These are phyloP conservation scores for Heterocephalus glaber DNA, from an alignment of 2,113 vertebrate genomes.

Conservation along the genomic window DNA sequence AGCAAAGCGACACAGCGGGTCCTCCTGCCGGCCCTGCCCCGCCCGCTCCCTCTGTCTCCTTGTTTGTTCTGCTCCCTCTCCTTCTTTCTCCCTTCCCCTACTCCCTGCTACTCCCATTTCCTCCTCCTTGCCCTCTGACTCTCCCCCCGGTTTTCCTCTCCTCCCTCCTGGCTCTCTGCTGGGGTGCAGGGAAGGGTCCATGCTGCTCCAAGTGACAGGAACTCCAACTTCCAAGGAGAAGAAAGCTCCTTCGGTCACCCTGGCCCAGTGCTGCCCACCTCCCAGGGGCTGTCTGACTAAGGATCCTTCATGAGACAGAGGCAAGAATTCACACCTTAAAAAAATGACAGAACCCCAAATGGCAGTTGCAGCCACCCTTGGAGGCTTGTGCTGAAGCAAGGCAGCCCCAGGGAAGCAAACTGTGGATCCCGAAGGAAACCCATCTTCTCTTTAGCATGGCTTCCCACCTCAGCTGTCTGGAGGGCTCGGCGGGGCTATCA, in stretches of 20 bases:
- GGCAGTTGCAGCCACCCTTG: background rate
- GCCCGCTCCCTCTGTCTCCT: no score
- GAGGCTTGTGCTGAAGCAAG: background rate
- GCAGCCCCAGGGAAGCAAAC: fast-evolving
- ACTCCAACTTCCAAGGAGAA: background rate
- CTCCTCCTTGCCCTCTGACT: no score
- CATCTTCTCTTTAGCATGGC: background rate
- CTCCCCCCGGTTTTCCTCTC: background rate
- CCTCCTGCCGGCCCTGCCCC: background rate
- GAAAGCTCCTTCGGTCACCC: background rate
- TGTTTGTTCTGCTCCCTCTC: background rate
- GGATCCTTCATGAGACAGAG: background rate
- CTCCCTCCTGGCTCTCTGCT: background rate
- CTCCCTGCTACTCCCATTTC: background rate
- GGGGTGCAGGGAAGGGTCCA: background rate
- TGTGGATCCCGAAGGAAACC: background rate
- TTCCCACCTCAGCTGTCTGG: background rate
- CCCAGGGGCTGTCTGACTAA: background rate
- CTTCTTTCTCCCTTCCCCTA: fast-evolving
- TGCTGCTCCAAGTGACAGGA: background rate
- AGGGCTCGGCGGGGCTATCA: no score
- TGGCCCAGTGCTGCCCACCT: background rate
- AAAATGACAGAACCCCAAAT: background rate
- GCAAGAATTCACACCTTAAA: background rate
- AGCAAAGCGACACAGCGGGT: background rate